Conservation (phyloP, 2,797 vertebrate genomes). For the Sebastes itinus region DNA sequence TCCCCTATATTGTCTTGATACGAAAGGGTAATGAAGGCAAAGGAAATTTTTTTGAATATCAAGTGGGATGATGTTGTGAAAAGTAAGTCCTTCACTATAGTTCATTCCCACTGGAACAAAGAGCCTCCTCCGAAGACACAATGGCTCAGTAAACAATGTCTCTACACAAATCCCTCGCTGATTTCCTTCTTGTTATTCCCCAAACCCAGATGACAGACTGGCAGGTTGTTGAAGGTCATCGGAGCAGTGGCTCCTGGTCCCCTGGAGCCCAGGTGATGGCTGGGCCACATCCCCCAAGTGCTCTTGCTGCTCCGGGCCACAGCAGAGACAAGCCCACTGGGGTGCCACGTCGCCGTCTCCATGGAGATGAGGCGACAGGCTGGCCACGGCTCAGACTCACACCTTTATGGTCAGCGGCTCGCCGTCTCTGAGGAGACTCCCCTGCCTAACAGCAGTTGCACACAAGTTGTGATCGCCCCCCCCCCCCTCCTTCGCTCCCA, state of each 20-base stretch:
- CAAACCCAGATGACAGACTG: conserved; percentile 78
- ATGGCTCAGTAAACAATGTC: conserved; percentile 65
- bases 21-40: conserved; percentile 1
- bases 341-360: conserved; percentile 71
- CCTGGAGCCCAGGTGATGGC: conserved; percentile 78
- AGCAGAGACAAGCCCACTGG: conserved; percentile 74
- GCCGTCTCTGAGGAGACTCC: conserved; percentile 82
- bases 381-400: conserved; percentile 83
- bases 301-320: conserved; percentile 70
- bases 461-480: conserved; percentile 79
- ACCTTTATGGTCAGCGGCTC: conserved; percentile 88
- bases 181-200: conserved; percentile 67
- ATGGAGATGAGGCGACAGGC: conserved; percentile 83
- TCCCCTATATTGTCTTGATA: not conserved
- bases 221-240: conserved; percentile 81
- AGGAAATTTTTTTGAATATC: conserved; percentile 21
- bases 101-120: conserved; percentile 53
- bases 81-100: conserved; percentile 32
- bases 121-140: conserved; percentile 54
- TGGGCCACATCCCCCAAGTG: conserved; percentile 73
- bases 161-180: conserved; percentile 62
- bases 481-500: not conserved
- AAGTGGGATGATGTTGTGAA: conserved; percentile 30
- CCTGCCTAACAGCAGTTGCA: conserved; percentile 80
- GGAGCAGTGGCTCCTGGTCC: conserved; percentile 70